These are phyloP conservation scores for Sarcophaga variegata DNA, from an alignment of 2,888 invertebrate genomes.

Conservation along the genomic window DNA sequence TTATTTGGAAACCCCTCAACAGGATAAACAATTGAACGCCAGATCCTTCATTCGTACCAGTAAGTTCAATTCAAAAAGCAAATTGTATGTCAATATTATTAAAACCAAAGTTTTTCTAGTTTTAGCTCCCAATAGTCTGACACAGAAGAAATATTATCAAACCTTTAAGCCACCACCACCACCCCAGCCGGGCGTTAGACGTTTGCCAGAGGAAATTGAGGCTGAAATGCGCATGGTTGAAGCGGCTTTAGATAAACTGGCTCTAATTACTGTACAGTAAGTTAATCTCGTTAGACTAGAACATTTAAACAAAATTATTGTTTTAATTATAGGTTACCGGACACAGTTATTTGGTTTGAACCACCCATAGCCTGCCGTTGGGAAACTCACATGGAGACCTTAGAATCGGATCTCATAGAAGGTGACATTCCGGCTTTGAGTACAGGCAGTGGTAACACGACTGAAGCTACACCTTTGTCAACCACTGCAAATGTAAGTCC, in stretches of 20 bases:
- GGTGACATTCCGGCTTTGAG: constrained; percentile 67
- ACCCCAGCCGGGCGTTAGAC: constrained; percentile 85
- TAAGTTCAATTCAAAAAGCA: constrained; percentile 61
- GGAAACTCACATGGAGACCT: constrained; percentile 82
- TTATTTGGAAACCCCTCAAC: constrained; percentile 89
- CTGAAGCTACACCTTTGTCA: constrained; percentile 74
- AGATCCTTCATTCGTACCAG: constrained; percentile 80
- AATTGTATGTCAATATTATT: neutral
- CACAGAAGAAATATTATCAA: constrained; percentile 85
- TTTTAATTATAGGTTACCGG: constrained; percentile 84
- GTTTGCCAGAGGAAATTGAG: constrained; percentile 91
- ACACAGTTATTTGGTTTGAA: constrained; percentile 89
- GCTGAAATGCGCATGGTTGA: constrained; percentile 89
- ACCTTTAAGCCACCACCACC: constrained; percentile 87
- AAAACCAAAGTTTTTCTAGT: constrained; percentile 72
- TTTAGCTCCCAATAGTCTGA: constrained; percentile 83
- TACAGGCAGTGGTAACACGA: constrained; percentile 47
- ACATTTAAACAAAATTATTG: too few relatives aligned
- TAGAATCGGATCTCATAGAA: constrained; percentile 79
- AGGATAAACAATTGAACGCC: constrained; percentile 82
- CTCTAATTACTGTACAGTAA: constrained; percentile 87
- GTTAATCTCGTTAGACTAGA: constrained; percentile 70
- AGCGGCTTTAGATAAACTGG: constrained; percentile 88
- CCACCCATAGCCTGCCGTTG: constrained; percentile 90
- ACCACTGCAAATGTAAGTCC: constrained; percentile 76